Evolutionary conservation across 37 sponge, comb jelly and placozoan species (phyloP).

Genomic region (Hexactinellida sp.): DNA sequence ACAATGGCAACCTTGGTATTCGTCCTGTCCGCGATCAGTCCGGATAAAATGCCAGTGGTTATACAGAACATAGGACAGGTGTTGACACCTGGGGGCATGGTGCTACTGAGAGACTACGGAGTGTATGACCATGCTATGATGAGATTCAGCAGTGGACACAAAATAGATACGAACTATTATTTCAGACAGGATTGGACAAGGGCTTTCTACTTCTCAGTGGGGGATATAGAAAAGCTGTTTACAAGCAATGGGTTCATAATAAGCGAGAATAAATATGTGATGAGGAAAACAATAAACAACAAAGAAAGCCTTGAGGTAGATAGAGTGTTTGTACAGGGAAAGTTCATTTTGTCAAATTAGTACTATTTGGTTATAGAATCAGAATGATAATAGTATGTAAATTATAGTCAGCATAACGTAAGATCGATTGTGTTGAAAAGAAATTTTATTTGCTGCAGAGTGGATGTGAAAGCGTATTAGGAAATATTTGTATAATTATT

Average conservation of each 20-base stretch:
- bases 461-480: no score
- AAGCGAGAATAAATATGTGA: conserved; percentile 36
- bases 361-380: not conserved
- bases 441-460: no score
- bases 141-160: conserved; percentile 78
- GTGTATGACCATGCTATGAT: conserved; percentile 97
- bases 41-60: conserved; percentile 53
- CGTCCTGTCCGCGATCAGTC: conserved; percentile 84
- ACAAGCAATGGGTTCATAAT: conserved; percentile 42
- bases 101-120: conserved; percentile 89
- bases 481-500: no score
- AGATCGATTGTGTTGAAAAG: no score
- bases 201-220: conserved; percentile 90
- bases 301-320: conserved; percentile 62
- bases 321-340: conserved; percentile 80
- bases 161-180: conserved; percentile 81
- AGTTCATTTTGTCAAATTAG: conserved; percentile 18
- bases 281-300: conserved; percentile 71
- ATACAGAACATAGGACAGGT: conserved; percentile 60
- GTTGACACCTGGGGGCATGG: conserved; percentile 59
- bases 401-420: no score
- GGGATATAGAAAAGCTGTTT: conserved; percentile 45
- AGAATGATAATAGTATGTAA: no score
- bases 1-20: conserved; percentile 71
- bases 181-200: conserved; percentile 89